Evolutionary conservation across 2,888 invertebrate species (phyloP).

Genomic region (Tineola bisselliella): DNA sequence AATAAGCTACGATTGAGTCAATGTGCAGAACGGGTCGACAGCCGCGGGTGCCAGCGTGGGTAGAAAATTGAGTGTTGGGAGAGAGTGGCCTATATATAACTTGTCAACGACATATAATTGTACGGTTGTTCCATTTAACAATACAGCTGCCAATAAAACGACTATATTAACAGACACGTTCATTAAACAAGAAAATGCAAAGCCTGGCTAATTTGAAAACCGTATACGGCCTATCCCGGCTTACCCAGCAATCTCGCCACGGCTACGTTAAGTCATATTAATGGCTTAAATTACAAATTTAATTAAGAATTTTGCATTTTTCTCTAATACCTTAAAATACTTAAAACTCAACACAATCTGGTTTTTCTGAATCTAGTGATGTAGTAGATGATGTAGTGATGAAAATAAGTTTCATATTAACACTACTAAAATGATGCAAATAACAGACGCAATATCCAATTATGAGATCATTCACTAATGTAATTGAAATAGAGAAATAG

Average conservation of each 20-base stretch:
- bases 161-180: background rate
- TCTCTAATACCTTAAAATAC: too few relatives aligned
- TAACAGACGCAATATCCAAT: background rate
- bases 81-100: conserved; percentile 31
- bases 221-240: too few relatives aligned
- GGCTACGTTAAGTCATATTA: too few relatives aligned
- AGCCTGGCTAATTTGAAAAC: too few relatives aligned
- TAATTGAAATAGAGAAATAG: background rate
- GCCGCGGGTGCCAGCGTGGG: conserved; percentile 38
- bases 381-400: too few relatives aligned
- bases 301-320: too few relatives aligned
- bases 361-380: too few relatives aligned
- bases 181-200: background rate
- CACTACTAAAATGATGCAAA: background rate
- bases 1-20: background rate
- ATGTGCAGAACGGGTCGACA: conserved; percentile 39
- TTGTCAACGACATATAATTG: conserved; percentile 37
- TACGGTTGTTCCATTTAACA: conserved; percentile 2
- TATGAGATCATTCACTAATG: background rate
- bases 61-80: conserved; percentile 43
- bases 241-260: too few relatives aligned
- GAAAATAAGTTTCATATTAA: background rate
- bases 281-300: too few relatives aligned
- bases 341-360: too few relatives aligned
- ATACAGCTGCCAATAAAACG: background rate